Base-by-base conservation (phyloP, 2,888 invertebrate genomes). In the Tenthredo notha region DNA sequence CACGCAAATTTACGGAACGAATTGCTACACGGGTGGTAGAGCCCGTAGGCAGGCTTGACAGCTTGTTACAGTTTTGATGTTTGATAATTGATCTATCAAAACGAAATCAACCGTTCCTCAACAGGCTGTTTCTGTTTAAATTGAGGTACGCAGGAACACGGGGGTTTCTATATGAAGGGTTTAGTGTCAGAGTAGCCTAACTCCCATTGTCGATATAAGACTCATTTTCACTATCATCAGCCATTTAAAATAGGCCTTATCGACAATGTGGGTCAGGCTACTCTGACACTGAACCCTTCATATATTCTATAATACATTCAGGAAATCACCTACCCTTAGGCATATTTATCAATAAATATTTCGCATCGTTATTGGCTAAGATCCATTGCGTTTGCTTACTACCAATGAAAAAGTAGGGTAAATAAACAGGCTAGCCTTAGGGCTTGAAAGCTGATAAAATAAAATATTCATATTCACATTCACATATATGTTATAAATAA, bases 1-100 rank as follows among this genome's bases (percentile, higher is more conserved):
- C 80, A 29, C 15, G 78, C 37, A 37, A 80, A 80, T 80, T 80
- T 40, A 58, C 37, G 40, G 58, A 80, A 80, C 80, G 33, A 80
- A 80, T 80, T 80, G 25, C n/a, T 40, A n/a, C 50, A 61, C 61
- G 80, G 40, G 10, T 12, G 61, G 80, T 40, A 40, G 40, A 15
- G 37, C 80, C 29, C 21, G 61, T 37, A 29, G 61, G 58, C 61
- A 61, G 4, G 58, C 33, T 25, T 61, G 61, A 80, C 58, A 80
- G 58, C 58, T 80, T 61, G 80, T 80, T 61, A 80, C 80, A 50
- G 40, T 80, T 80, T 37, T 80, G 77, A 77, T 50, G 61, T 80
- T 80, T 61, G 40, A 80, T 77, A 77, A 77, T 77, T 77, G 77
- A 77, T 77, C 50, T 33, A 77, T 77, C 54, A 77, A 77, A 77